Conservation (phyloP, 1,140 invertebrate species). For the Hyposmocoma kahamanoa region DNA sequence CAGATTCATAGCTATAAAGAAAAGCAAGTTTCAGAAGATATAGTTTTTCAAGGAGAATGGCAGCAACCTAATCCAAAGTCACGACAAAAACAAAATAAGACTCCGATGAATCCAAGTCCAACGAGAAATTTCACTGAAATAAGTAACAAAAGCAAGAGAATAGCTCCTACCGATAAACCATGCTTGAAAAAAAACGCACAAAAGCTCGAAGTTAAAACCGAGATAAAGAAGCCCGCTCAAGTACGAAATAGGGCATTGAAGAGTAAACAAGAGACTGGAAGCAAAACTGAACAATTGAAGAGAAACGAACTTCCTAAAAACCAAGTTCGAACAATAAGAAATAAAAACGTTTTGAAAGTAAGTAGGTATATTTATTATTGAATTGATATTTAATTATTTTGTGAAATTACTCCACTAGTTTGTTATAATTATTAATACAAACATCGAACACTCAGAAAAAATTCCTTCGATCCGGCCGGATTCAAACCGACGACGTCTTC, state of each 20-base stretch:
- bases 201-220: background rate
- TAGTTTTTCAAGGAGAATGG: constrained; percentile 59
- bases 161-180: constrained; percentile 22
- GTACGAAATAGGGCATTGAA: background rate
- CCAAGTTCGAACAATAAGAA: background rate
- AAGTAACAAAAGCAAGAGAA: background rate
- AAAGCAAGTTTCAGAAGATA: constrained; percentile 41
- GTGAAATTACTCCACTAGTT: no score
- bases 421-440: no score
- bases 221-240: background rate
- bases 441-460: no score
- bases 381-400: no score
- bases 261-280: background rate
- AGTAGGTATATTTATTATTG: no score
- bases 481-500: no score
- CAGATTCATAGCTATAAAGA: constrained; percentile 54
- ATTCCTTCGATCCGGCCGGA: no score
- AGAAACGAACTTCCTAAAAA: background rate
- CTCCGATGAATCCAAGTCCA: constrained; percentile 2
- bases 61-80: constrained; percentile 25
- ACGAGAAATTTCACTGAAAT: constrained; percentile 19
- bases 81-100: constrained; percentile 19
- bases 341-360: constrained; percentile 8
- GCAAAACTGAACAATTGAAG: background rate
- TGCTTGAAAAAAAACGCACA: constrained; percentile 1